A percentile compares a stretch with the other conserved stretches of the same genome.
Conservation (phyloP, 2,797 vertebrate genomes). For the Alcedo atthis region DNA sequence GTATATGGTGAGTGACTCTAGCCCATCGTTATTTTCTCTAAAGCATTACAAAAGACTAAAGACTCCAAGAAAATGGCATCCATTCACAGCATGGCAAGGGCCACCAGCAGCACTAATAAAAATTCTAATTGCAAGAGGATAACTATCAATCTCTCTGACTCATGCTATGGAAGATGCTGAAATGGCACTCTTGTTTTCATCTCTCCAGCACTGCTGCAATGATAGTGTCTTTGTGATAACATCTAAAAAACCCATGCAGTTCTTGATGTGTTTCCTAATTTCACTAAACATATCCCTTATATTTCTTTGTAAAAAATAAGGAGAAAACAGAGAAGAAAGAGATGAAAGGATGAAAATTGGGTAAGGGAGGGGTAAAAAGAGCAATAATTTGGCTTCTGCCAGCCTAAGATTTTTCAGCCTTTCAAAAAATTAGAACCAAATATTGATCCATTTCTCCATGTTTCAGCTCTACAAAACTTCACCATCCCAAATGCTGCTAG, state of each 20-base stretch:
- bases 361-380: background rate
- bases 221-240: background rate
- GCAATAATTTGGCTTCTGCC: background rate
- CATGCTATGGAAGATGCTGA: constrained; percentile 57
- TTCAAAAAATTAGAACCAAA: background rate
- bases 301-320: background rate
- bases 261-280: constrained; percentile 18
- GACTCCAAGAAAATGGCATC: constrained; percentile 39
- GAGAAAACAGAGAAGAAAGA: background rate
- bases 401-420: background rate
- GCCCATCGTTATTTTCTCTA: constrained; percentile 19
- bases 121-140: constrained; percentile 53
- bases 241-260: constrained; percentile 5
- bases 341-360: background rate
- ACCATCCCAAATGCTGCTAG: background rate
- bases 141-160: constrained; percentile 60
- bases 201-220: background rate
- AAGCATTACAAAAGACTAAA: constrained; percentile 26
- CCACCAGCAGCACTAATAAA: constrained; percentile 29
- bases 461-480: background rate
- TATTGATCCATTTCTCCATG: background rate
- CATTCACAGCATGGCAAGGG: constrained; percentile 40
- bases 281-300: background rate
- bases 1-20: background rate
- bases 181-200: constrained; percentile 42